These are phyloP conservation scores for Oreohelix idahoensis DNA, from an alignment of 1,140 invertebrate genomes.

Conservation along the genomic window DNA sequence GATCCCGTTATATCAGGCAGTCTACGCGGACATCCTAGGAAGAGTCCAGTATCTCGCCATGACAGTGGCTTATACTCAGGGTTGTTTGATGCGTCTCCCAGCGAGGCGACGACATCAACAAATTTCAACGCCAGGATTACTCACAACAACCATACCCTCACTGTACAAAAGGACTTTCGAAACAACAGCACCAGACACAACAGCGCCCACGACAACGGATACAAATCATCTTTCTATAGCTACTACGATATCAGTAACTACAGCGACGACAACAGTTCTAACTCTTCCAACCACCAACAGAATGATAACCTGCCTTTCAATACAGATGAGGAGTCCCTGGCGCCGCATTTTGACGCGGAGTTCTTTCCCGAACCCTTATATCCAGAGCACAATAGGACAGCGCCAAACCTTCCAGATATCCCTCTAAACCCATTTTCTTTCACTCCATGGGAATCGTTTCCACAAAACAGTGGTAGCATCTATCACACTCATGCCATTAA, in stretches of 20 bases:
- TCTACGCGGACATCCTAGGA: too few relatives aligned
- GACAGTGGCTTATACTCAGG: neutral
- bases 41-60: neutral
- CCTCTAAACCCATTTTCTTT: neutral
- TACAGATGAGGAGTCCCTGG: neutral
- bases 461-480: neutral
- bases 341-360: slow-evolving; percentile 28
- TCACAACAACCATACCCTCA: neutral
- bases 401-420: neutral
- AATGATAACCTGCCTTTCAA: slow-evolving; percentile 23
- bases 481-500: neutral
- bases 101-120: neutral
- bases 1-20: neutral
- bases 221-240: neutral
- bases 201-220: neutral
- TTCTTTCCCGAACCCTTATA: slow-evolving; percentile 21
- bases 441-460: neutral
- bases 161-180: neutral
- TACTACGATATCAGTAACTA: neutral
- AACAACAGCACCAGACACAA: neutral
- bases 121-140: neutral
- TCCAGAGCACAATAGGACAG: neutral
- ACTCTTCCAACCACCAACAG: neutral
- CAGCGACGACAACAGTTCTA: neutral
- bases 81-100: neutral